A percentile compares a stretch with the other conserved stretches of the same genome.
Conservation (phyloP, 2,113 vertebrate genomes). For the Turdus rufiventris region DNA sequence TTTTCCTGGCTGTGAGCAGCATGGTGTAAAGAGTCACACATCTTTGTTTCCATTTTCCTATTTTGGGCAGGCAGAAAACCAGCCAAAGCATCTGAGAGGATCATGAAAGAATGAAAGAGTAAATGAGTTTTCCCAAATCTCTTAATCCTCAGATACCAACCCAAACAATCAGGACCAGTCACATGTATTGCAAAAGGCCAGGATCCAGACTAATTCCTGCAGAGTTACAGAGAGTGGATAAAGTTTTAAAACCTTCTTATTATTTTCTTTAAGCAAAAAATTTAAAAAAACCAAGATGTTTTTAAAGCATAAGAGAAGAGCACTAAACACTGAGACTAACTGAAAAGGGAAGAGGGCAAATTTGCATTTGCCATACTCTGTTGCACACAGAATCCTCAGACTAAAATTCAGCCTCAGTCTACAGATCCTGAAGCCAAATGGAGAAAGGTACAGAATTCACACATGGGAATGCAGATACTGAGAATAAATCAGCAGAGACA, state of each 20-base stretch:
- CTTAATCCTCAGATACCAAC: conserved; percentile 12
- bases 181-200: background rate
- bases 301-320: background rate
- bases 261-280: background rate
- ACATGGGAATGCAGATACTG: background rate
- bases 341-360: background rate
- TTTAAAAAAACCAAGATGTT: background rate
- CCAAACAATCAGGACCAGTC: background rate
- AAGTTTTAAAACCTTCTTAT: background rate
- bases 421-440: background rate
- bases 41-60: background rate
- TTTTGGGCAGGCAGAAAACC: background rate
- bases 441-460: background rate
- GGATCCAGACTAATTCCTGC: background rate
- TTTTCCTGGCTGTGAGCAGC: background rate
- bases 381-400: background rate
- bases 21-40: background rate
- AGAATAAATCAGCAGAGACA: background rate
- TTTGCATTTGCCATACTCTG: background rate
- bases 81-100: background rate
- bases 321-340: background rate
- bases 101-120: background rate
- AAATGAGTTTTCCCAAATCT: background rate
- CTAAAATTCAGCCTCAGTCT: background rate
- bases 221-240: background rate